These are phyloP conservation scores for Drosophila yooni DNA, from an alignment of 2,888 invertebrate genomes.

Conservation along the genomic window DNA sequence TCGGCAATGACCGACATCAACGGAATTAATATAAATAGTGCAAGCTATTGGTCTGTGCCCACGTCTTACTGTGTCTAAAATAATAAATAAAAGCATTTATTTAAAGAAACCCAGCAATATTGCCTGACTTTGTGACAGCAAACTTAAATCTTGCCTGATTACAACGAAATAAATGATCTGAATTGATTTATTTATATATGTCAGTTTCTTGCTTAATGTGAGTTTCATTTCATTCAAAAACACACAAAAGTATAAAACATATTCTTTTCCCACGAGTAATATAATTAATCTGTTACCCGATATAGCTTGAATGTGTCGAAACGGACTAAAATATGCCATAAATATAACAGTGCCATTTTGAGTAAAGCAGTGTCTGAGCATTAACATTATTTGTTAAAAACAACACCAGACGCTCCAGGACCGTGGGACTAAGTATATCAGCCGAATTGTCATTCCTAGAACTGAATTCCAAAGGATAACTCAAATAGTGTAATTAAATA, in stretches of 20 bases:
- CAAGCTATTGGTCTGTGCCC: background rate
- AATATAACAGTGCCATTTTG: conserved; percentile 26
- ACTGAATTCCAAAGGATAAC: background rate
- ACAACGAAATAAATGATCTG: too few species aligned
- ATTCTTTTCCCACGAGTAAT: background rate
- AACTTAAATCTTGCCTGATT: too few species aligned
- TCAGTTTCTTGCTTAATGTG: background rate
- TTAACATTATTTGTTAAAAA: conserved; percentile 25
- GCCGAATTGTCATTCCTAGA: background rate
- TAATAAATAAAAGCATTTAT: too few species aligned
- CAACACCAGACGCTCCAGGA: conserved; percentile 30
- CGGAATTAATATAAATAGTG: background rate
- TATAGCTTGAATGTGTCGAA: background rate
- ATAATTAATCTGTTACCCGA: background rate
- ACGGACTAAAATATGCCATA: conserved; percentile 3
- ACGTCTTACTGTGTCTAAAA: background rate
- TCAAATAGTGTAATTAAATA: conserved; percentile 17
- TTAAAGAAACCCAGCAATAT: too few species aligned
- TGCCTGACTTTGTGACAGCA: too few species aligned
- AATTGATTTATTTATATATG: background rate
- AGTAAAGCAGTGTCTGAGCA: conserved; percentile 14
- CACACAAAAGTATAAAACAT: background rate
- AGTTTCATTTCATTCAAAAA: background rate
- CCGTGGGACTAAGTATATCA: conserved; percentile 10
- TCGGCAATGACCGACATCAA: background rate